These are phyloP conservation scores for Zaprionus ornatus DNA, from an alignment of 1,140 invertebrate species.

Conservation along the genomic window DNA sequence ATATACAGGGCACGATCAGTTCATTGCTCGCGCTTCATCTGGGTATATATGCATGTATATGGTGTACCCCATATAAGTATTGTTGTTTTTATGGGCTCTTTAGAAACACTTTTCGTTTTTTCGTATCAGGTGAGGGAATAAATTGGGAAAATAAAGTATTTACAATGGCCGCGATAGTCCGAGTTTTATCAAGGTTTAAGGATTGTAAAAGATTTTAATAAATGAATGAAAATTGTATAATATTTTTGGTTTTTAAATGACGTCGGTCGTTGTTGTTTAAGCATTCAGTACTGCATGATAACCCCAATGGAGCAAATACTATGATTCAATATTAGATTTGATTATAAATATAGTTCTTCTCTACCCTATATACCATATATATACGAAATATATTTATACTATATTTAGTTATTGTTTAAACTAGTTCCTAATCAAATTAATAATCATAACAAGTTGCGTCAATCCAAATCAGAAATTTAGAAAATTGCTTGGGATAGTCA, in stretches of 20 bases:
- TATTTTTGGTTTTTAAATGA: slow-evolving; percentile 31
- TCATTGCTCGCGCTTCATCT: slow-evolving; percentile 27
- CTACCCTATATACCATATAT: not conserved
- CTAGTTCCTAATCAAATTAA: slow-evolving; percentile 49
- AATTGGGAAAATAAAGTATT: slow-evolving; percentile 12
- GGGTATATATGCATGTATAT: not conserved
- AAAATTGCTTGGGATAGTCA: slow-evolving; percentile 1
- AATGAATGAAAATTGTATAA: not conserved
- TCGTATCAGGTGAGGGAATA: not conserved
- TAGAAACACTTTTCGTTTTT: not conserved
- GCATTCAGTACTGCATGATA: slow-evolving; percentile 39
- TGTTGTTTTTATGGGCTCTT: not conserved
- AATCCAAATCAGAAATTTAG: not conserved
- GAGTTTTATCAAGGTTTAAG: slow-evolving; percentile 16
- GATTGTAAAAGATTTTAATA: slow-evolving; percentile 8
- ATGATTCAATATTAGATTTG: slow-evolving; percentile 39
- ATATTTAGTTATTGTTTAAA: slow-evolving; percentile 32
- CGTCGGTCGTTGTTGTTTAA: slow-evolving; percentile 28
- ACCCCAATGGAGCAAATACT: slow-evolving; percentile 28
- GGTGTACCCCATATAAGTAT: not conserved
- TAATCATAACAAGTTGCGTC: slow-evolving; percentile 42
- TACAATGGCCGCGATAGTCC: slow-evolving; percentile 20
- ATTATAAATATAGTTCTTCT: slow-evolving; percentile 30
- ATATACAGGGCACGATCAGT: slow-evolving; percentile 34
- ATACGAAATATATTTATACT: slow-evolving; percentile 4